Conservation (phyloP, 2,797 vertebrate genomes). For the Malacoctenus gilli region DNA sequence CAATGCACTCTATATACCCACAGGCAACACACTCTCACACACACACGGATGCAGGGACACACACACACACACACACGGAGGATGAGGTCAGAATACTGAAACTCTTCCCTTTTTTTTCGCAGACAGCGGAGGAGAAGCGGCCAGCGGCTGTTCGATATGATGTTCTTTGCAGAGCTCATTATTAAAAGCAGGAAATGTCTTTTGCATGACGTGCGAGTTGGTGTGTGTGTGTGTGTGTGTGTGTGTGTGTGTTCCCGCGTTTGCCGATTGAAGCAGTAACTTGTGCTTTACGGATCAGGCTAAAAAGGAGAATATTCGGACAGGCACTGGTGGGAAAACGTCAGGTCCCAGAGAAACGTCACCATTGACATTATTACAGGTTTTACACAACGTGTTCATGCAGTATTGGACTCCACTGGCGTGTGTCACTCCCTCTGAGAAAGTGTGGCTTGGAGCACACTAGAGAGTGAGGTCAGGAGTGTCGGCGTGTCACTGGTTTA, state of each 20-base stretch:
- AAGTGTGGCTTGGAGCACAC: too few species aligned
- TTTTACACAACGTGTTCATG: too few species aligned
- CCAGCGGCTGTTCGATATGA: conserved; percentile 20
- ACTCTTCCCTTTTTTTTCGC: conserved; percentile 24
- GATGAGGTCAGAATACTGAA: conserved; percentile 49
- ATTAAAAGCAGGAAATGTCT: conserved; percentile 50
- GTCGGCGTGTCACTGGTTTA: conserved; percentile 31
- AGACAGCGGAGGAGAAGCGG: conserved; percentile 14
- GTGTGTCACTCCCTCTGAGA: too few species aligned
- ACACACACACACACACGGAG: not conserved
- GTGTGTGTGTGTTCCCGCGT: not conserved
- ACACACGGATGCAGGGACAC: not conserved
- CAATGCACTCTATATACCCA: conserved; percentile 2
- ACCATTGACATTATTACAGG: too few species aligned
- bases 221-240: not conserved
- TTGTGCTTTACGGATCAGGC: too few species aligned
- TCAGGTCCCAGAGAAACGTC: too few species aligned
- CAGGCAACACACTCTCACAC: conserved; percentile 17
- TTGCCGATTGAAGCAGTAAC: not conserved
- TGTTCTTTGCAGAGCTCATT: conserved; percentile 49
- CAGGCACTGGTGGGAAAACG: too few species aligned
- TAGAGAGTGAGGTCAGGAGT: conserved; percentile 21
- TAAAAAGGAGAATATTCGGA: too few species aligned
- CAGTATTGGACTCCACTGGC: too few species aligned
- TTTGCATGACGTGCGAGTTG: conserved; percentile 29